A percentile compares a stretch with the other conserved stretches of the same genome.
phyloP scores from a whole-genome alignment of 2,888 invertebrate species.

The Stramonita haemastoma region DNA sequence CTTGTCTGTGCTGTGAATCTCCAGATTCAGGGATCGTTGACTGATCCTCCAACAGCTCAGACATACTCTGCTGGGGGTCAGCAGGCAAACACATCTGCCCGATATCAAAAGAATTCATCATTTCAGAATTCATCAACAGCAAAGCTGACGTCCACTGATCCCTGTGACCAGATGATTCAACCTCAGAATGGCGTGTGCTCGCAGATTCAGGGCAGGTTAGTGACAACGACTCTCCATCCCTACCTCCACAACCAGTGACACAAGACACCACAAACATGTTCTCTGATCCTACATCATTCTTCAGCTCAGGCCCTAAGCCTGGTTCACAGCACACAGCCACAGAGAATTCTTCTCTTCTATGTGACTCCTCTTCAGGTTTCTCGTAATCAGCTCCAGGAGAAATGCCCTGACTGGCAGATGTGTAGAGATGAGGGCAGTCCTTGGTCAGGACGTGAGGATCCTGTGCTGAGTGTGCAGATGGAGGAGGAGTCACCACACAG shows the following conservation, averaged over 20 bases:
- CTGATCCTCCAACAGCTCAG: not conserved
- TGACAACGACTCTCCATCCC: no score
- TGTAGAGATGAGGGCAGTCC: no score
- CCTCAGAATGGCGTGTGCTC: not conserved
- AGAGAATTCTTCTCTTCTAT: not conserved
- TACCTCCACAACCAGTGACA: not conserved
- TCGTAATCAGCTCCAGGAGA: no score
- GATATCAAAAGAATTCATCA: not conserved
- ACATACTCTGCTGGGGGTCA: not conserved
- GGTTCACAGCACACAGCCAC: not conserved
- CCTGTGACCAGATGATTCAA: not conserved
- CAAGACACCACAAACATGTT: not conserved
- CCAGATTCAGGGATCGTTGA: not conserved
- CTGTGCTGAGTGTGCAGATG: no score
- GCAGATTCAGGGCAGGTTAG: not conserved
- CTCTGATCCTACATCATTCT: not conserved
- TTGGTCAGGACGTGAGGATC: no score
- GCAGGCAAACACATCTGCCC: not conserved
- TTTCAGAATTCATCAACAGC: not conserved
- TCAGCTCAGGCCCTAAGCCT: not conserved
- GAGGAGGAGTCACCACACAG: no score
- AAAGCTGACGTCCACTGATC: not conserved
- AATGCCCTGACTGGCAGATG: no score
- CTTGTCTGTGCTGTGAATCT: not conserved
- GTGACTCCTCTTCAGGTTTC: no score